Evolutionary conservation across 2,888 invertebrate species (phyloP).

Genomic region (Lycophotia porphyrea): DNA sequence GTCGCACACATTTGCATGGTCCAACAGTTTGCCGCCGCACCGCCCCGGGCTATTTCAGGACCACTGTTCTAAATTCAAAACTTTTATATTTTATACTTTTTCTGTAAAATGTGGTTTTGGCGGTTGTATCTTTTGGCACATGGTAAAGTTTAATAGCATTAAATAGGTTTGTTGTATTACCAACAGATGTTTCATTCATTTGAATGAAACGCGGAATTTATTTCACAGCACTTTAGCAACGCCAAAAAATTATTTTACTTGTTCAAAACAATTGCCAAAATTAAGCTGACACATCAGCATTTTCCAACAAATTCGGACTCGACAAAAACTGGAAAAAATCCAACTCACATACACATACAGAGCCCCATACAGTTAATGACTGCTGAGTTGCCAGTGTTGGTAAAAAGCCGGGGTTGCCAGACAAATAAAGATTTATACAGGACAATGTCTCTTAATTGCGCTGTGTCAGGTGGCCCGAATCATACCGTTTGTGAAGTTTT

Average conservation of each 20-base stretch:
- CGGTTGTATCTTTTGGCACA: slow-evolving; percentile 21
- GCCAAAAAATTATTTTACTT: slow-evolving; percentile 9
- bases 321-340: slow-evolving; percentile 55
- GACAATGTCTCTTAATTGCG: slow-evolving; percentile 81
- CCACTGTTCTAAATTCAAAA: slow-evolving; percentile 61
- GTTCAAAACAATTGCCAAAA: slow-evolving; percentile 51
- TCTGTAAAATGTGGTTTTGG: slow-evolving; percentile 33
- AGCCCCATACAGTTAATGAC: slow-evolving; percentile 62
- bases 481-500: slow-evolving; percentile 58
- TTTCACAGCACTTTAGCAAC: neutral
- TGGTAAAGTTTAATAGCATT: slow-evolving; percentile 25
- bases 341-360: slow-evolving; percentile 60
- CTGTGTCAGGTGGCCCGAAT: slow-evolving; percentile 70
- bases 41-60: slow-evolving; percentile 52
- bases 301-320: slow-evolving; percentile 37
- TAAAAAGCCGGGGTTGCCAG: slow-evolving; percentile 67
- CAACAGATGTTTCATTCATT: neutral
- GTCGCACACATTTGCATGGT: slow-evolving; percentile 42
- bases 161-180: slow-evolving; percentile 9
- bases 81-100: slow-evolving; percentile 53
- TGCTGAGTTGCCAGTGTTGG: slow-evolving; percentile 69
- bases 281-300: slow-evolving; percentile 45
- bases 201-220: neutral
- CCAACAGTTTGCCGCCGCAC: slow-evolving; percentile 49
- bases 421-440: slow-evolving; percentile 78